Conservation (phyloP, 2,113 vertebrate genomes). For the Larimichthys crocea region DNA sequence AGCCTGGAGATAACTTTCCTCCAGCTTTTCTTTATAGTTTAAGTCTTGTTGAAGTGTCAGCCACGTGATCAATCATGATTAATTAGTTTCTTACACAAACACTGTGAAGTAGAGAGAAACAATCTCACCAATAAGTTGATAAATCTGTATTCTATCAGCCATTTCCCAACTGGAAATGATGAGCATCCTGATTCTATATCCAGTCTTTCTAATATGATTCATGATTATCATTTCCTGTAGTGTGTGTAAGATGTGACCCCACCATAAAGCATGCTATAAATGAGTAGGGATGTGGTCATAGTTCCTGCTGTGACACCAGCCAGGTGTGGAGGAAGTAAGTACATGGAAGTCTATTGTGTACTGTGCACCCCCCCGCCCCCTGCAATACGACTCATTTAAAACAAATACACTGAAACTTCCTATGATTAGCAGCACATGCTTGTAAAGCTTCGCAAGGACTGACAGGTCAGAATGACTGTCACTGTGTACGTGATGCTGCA, state of each 20-base stretch:
- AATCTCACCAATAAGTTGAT: background rate
- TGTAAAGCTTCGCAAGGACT: background rate
- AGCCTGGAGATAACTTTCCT: slow-evolving; percentile 24
- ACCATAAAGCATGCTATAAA: slow-evolving; percentile 37
- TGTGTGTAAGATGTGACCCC: slow-evolving; percentile 21
- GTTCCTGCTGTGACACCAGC: slow-evolving; percentile 76
- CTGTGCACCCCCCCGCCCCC: background rate
- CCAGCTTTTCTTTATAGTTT: background rate
- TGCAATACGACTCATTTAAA: slow-evolving; percentile 33
- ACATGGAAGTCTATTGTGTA: slow-evolving; percentile 77
- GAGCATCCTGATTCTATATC: slow-evolving; percentile 57
- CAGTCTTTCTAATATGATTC: slow-evolving; percentile 39
- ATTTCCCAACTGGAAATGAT: slow-evolving; percentile 40
- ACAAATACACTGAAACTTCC: slow-evolving; percentile 56
- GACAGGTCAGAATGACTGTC: background rate
- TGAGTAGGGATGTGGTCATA: slow-evolving; percentile 75
- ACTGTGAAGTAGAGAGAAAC: background rate
- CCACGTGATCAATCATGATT: slow-evolving; percentile 13
- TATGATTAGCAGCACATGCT: slow-evolving; percentile 15
- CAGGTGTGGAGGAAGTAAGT: slow-evolving; percentile 86
- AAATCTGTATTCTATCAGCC: background rate
- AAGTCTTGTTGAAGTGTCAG: background rate
- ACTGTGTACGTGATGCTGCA: background rate
- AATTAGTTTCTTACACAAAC: background rate
- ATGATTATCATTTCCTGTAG: slow-evolving; percentile 54